Base-by-base conservation (phyloP, 35 echinoderm and acorn worm genomes). In the Eucidaris tribuloides region DNA sequence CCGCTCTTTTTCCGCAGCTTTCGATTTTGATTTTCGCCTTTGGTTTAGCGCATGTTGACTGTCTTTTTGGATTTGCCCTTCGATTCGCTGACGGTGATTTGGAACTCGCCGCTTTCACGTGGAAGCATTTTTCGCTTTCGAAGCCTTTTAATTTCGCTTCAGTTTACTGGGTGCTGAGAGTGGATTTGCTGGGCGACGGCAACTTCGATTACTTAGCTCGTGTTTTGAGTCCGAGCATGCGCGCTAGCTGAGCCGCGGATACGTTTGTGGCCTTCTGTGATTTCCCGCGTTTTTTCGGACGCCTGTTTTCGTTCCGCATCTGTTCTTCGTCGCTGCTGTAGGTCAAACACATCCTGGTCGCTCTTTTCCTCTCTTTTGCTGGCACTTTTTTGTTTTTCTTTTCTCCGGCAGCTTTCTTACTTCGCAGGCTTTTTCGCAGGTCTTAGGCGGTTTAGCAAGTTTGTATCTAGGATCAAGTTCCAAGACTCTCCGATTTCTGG, bases 371-470 rank as follows among this genome's bases (percentile, higher is more conserved):
- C 37, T 48, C 41, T 42, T 60, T 86, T 86, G 49, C 7, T 15
- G 5, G 49, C 66, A n/a, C 24, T 65, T 74, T 85, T 85, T 18
- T 28, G 20, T 29, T 6, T 15, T 35, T 65, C 65, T 49, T 46
- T 83, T 42, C 18, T 83, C 25, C 35, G 37, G 14, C 20, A 28
- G 24, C 7, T 42, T 29, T 65, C 45, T 28, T 74, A 50, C 32
- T 84, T 84, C 46, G 36, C 72, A 7, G 36, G 20, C 25, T 60
- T 60, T 11, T 60, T 33, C 31, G 41, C 65, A 43, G 84, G 84
- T 48, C n/a, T 86, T 85, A 14, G 83, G 84, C 2, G 71, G 68
- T 27, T 86, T 86, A 7, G 68, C 84, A 19, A 86, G 31, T 50
- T 86, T 86, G 84, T 77, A 86, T 31, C 84, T 45, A 14, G 29